Conservation (phyloP, 1,140 invertebrate species). For the Eubasilissa regina region DNA sequence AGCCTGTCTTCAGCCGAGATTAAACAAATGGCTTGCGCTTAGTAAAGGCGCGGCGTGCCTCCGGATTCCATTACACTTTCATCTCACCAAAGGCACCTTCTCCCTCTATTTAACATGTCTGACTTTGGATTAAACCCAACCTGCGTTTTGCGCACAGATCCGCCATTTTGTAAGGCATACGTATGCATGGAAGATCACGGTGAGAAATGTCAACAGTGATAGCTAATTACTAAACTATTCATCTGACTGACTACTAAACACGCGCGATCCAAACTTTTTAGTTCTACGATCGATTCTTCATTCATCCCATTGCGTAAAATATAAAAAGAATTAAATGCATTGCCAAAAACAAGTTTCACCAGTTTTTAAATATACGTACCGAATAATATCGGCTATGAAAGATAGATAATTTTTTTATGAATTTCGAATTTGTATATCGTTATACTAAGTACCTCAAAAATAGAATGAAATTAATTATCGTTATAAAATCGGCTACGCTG, state of each 20-base stretch:
- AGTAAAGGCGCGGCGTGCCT: slow-evolving; percentile 13
- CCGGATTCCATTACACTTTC: slow-evolving; percentile 30
- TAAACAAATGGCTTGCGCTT: slow-evolving; percentile 20
- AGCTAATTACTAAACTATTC: not conserved
- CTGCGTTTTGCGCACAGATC: slow-evolving; percentile 10
- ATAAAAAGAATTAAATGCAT: too few relatives aligned
- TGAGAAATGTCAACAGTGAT: not conserved
- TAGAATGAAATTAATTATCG: too few relatives aligned
- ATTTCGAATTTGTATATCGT: too few relatives aligned
- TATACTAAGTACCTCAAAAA: too few relatives aligned
- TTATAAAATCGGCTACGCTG: too few relatives aligned
- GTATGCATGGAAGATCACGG: not conserved
- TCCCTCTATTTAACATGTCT: slow-evolving; percentile 4
- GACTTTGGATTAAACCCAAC: slow-evolving; percentile 17
- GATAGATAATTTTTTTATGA: too few relatives aligned
- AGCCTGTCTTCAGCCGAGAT: slow-evolving; percentile 15
- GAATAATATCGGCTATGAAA: too few relatives aligned
- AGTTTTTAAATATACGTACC: too few relatives aligned
- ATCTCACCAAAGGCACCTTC: slow-evolving; percentile 30
- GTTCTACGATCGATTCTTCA: too few relatives aligned
- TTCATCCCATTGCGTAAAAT: too few relatives aligned
- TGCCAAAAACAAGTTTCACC: too few relatives aligned
- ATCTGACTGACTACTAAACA: not conserved
- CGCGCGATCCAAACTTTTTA: too few relatives aligned
- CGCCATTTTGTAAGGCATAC: slow-evolving; percentile 4